These are phyloP conservation scores for Yponomeuta cagnagella DNA, from an alignment of 2,888 invertebrate genomes.

Conservation along the genomic window DNA sequence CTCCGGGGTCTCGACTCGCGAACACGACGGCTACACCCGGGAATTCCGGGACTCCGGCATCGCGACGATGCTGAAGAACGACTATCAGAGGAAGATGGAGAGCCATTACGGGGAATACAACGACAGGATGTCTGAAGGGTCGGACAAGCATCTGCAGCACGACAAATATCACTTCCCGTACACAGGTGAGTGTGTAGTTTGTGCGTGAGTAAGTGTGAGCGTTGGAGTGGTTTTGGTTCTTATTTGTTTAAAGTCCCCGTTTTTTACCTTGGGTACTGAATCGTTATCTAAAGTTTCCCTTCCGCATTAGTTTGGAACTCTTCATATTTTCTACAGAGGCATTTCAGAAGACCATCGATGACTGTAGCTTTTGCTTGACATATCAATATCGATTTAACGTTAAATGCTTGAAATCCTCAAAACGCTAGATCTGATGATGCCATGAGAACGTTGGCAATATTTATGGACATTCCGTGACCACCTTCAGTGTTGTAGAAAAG, in stretches of 20 bases:
- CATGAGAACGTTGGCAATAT: too few relatives aligned
- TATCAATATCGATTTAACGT: too few relatives aligned
- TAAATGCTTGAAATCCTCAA: too few relatives aligned
- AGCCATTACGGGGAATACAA: constrained; percentile 71
- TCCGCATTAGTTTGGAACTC: too few relatives aligned
- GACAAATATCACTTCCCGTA: constrained; percentile 91
- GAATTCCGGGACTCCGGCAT: constrained; percentile 69
- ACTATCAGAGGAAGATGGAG: constrained; percentile 69
- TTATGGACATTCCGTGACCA: too few relatives aligned
- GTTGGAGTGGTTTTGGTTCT: constrained; percentile 9
- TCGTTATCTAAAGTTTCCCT: too few relatives aligned
- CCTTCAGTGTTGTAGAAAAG: too few relatives aligned
- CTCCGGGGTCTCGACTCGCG: constrained; percentile 42
- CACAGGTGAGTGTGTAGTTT: constrained; percentile 73
- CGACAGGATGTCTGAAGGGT: constrained; percentile 81
- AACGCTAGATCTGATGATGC: too few relatives aligned
- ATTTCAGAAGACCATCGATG: too few relatives aligned
- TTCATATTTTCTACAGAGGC: too few relatives aligned
- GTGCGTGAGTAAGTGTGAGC: neutral
- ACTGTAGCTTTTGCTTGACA: too few relatives aligned
- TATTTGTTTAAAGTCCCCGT: neutral
- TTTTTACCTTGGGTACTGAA: neutral
- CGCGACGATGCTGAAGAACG: constrained; percentile 70
- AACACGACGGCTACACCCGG: constrained; percentile 60
- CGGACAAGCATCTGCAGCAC: constrained; percentile 81